phyloP scores from a whole-genome alignment of 2,888 invertebrate genomes.

The Conistra vaccinii region DNA sequence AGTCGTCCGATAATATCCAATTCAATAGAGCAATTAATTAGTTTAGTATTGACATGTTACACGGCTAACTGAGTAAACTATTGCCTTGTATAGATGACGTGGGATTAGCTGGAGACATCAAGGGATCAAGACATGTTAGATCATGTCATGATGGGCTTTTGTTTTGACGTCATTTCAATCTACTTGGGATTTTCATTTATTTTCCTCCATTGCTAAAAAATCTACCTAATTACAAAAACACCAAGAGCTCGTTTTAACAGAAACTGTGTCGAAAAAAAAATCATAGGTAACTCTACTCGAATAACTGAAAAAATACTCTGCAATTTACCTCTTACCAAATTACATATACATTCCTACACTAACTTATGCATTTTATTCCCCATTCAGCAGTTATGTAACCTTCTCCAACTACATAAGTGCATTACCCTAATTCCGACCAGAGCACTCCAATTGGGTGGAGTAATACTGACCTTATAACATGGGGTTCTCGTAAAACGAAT shows the following conservation, averaged over 20 bases:
- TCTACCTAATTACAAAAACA: neutral
- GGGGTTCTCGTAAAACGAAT: constrained; percentile 56
- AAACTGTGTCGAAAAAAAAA: neutral
- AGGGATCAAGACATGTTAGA: neutral
- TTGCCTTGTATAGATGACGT: constrained; percentile 23
- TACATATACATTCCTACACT: constrained; percentile 21
- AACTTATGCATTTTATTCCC: constrained; percentile 30
- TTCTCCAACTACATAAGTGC: constrained; percentile 24
- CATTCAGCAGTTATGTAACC: constrained; percentile 12
- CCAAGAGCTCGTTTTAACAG: neutral
- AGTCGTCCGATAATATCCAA: constrained; percentile 33
- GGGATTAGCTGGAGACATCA: neutral
- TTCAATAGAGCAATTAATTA: constrained; percentile 55
- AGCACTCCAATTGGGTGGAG: constrained; percentile 45
- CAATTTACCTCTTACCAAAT: neutral
- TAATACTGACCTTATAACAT: constrained; percentile 40
- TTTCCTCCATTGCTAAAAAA: neutral
- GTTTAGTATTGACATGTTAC: constrained; percentile 25
- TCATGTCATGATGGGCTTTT: neutral
- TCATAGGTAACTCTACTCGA: neutral
- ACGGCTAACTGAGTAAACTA: constrained; percentile 16
- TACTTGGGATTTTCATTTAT: neutral
- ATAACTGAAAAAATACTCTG: neutral
- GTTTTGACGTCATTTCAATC: neutral
- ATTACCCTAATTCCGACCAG: constrained; percentile 46